Percentiles rank a stretch among this genome's conserved stretches.
Conservation (phyloP, 2,797 vertebrate species). For the Oreochromis grahami region DNA sequence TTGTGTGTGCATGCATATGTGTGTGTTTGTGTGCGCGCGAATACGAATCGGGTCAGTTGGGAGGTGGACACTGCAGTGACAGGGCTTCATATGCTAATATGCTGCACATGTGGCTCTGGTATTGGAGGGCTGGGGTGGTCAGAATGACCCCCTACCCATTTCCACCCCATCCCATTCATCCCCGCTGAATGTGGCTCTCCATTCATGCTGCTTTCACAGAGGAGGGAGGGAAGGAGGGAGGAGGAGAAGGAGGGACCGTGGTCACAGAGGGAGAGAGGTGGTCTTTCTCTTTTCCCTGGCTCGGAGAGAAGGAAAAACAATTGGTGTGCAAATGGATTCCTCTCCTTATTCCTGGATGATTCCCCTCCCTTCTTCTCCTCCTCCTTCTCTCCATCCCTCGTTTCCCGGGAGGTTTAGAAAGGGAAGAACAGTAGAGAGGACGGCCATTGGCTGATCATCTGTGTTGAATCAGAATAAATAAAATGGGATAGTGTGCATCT, state of each 20-base stretch:
- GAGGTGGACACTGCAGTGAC: conserved; percentile 67
- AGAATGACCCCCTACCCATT: conserved; percentile 73
- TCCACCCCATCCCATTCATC: conserved; percentile 74
- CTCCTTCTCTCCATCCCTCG: conserved; percentile 19
- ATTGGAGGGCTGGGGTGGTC: conserved; percentile 64
- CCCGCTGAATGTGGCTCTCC: conserved; percentile 72
- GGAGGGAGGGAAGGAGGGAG: conserved; percentile 48
- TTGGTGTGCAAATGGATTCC: conserved; percentile 80
- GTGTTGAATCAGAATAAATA: conserved; percentile 49
- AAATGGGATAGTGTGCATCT: conserved; percentile 31
- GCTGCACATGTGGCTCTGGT: conserved; percentile 72
- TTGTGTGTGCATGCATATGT: conserved; percentile 29
- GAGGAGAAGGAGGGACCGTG: conserved; percentile 41
- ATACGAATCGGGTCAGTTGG: conserved; percentile 63
- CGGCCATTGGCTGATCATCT: conserved; percentile 25
- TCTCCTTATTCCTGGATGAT: conserved; percentile 68
- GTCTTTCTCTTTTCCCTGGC: conserved; percentile 70
- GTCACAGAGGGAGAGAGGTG: conserved; percentile 72
- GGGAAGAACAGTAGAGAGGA: conserved; percentile 10
- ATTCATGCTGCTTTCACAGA: conserved; percentile 77
- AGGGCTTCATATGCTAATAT: conserved; percentile 80
- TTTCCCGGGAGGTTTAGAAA: conserved; percentile 46
- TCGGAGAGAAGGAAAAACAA: conserved; percentile 76
- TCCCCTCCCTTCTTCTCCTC: conserved; percentile 20
- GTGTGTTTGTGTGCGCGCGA: conserved; percentile 23